Percentiles rank a stretch among this genome's conserved stretches.
These are phyloP conservation scores for Oryzaephilus surinamensis DNA, from an alignment of 1,140 invertebrate genomes.

Conservation along the genomic window DNA sequence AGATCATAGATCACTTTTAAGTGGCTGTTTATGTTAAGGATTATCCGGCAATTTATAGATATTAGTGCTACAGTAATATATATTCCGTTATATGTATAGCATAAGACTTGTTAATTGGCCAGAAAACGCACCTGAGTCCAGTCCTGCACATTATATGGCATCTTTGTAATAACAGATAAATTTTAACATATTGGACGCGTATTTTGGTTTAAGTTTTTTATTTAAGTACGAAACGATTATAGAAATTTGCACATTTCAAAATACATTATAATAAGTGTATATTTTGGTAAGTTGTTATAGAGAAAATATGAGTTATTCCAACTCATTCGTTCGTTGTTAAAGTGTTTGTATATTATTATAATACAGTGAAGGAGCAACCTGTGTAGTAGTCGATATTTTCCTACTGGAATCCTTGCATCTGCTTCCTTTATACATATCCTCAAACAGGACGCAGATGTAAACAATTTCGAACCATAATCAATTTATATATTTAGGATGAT, in stretches of 20 bases:
- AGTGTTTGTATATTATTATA: too few species aligned
- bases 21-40: constrained; percentile 34
- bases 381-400: constrained; percentile 28
- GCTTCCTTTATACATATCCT: constrained; percentile 18
- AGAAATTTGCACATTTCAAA: too few species aligned
- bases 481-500: too few species aligned
- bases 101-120: constrained; percentile 31
- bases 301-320: too few species aligned
- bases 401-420: constrained; percentile 26
- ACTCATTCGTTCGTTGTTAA: too few species aligned
- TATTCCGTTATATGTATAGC: constrained; percentile 9
- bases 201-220: too few species aligned
- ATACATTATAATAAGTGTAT: too few species aligned
- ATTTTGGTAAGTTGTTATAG: too few species aligned
- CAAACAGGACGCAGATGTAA: constrained; percentile 6
- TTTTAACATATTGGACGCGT: too few species aligned
- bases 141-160: constrained; percentile 10
- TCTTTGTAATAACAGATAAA: too few species aligned
- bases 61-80: constrained; percentile 26
- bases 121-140: constrained; percentile 26
- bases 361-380: constrained; percentile 15
- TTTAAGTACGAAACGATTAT: too few species aligned
- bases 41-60: constrained; percentile 35
- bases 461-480: too few species aligned
- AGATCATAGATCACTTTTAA: constrained; percentile 31